Evolutionary conservation across 2,888 invertebrate genomes (phyloP).

Genomic region (Ptycholaimellus sp.): DNA sequence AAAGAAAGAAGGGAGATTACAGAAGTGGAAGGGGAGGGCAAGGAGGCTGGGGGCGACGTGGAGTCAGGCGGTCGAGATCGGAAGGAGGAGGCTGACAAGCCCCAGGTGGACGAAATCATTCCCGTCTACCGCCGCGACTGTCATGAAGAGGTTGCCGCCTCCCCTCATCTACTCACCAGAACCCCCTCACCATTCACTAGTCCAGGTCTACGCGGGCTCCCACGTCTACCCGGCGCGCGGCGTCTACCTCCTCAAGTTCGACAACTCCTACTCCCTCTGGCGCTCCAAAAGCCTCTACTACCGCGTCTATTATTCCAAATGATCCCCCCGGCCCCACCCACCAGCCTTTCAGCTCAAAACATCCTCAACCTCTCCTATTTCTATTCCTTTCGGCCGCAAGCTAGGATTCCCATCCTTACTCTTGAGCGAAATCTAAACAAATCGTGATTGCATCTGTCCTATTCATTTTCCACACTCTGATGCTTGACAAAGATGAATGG

Average conservation of each 20-base stretch:
- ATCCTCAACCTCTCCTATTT: no score
- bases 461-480: no score
- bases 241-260: conserved; percentile 89
- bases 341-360: no score
- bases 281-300: conserved; percentile 95
- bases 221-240: conserved; percentile 90
- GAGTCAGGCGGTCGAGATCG: conserved; percentile 34
- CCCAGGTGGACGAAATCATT: conserved; percentile 56
- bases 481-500: no score
- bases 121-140: conserved; percentile 87
- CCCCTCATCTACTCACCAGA: no score
- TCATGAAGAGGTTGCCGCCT: conserved; percentile 50
- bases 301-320: conserved; percentile 65
- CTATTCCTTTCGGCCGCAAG: no score
- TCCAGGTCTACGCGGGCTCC: conserved; percentile 70
- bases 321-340: no score
- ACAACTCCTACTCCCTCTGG: conserved; percentile 97
- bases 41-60: conserved; percentile 33
- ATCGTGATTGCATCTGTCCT: no score
- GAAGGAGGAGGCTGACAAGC: conserved; percentile 24
- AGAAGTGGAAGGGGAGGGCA: conserved; percentile 6
- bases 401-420: no score
- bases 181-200: neutral
- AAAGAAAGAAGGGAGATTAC: no score
- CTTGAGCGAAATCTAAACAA: no score